phyloP scores from a whole-genome alignment of 2,888 invertebrate species.

The Mesorhabditis spiculigera region DNA sequence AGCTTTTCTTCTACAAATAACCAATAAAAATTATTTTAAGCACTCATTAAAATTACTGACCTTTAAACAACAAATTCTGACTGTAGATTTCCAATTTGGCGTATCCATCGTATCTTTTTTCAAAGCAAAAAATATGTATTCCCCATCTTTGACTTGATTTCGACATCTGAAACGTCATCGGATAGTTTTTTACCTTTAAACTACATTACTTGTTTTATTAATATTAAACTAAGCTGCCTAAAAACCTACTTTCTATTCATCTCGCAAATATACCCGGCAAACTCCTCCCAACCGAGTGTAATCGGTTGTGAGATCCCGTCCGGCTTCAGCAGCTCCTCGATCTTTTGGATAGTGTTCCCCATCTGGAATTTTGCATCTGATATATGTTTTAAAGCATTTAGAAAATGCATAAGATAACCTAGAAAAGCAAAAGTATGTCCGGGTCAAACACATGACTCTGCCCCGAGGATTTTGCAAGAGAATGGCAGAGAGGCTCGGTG shows the following conservation, averaged over 20 bases:
- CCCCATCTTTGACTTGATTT: conserved; percentile 1
- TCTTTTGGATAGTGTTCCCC: conserved; percentile 1
- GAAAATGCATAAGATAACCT: too few species aligned
- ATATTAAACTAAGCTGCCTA: not conserved
- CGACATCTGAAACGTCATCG: not conserved
- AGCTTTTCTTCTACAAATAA: too few species aligned
- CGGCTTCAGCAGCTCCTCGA: not conserved
- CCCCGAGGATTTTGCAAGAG: too few species aligned
- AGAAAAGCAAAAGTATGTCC: too few species aligned
- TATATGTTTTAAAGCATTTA: too few species aligned
- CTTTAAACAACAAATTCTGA: conserved; percentile 1
- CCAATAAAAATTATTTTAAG: not conserved
- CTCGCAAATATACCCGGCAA: conserved; percentile 6
- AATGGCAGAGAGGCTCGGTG: too few species aligned
- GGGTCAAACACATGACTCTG: too few species aligned
- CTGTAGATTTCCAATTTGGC: not conserved
- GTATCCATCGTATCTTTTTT: conserved; percentile 4
- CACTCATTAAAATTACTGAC: not conserved
- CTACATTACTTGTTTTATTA: not conserved
- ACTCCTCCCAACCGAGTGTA: not conserved
- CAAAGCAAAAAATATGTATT: not conserved
- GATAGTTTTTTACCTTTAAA: not conserved
- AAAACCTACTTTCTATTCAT: not conserved
- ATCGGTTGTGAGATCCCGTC: conserved; percentile 1
- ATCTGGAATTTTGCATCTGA: not conserved